phyloP scores from a whole-genome alignment of 2,888 invertebrate genomes.

The Scotopteryx bipunctaria region DNA sequence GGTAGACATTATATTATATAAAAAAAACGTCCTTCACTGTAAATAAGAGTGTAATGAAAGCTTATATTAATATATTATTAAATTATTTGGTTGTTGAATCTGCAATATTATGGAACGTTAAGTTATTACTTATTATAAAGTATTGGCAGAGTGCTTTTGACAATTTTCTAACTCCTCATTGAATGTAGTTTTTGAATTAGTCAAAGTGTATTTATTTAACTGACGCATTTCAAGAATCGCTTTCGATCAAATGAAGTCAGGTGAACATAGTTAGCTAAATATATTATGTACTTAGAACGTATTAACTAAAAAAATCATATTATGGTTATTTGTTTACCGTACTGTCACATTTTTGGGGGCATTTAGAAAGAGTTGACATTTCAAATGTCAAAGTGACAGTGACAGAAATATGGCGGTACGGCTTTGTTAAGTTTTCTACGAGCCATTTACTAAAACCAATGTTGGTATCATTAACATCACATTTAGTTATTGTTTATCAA shows the following conservation, averaged over 20 bases:
- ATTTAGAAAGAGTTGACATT: slow-evolving; percentile 5
- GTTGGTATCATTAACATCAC: too few relatives aligned
- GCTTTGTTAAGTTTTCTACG: slow-evolving; percentile 15
- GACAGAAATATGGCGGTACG: slow-evolving; percentile 21
- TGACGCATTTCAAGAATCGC: slow-evolving; percentile 16
- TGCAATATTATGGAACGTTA: slow-evolving; percentile 34
- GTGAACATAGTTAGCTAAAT: slow-evolving; percentile 23
- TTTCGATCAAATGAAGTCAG: slow-evolving; percentile 15
- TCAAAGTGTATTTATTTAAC: neutral
- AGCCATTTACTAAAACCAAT: slow-evolving; percentile 10
- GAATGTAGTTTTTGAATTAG: slow-evolving; percentile 1
- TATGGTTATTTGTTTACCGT: slow-evolving; percentile 20
- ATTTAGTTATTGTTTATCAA: too few relatives aligned
- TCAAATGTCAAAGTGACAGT: slow-evolving; percentile 4
- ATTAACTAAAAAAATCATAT: slow-evolving; percentile 18
- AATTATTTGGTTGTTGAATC: slow-evolving; percentile 34
- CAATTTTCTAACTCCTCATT: slow-evolving; percentile 2
- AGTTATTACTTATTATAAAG: slow-evolving; percentile 32
- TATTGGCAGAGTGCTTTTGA: slow-evolving; percentile 5
- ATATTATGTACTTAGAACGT: slow-evolving; percentile 19
- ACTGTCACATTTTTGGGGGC: slow-evolving; percentile 23
- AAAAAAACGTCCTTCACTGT: slow-evolving; percentile 37
- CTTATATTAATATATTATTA: slow-evolving; percentile 36
- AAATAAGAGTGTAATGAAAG: slow-evolving; percentile 40
- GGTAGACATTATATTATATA: slow-evolving; percentile 24